Percentiles rank a stretch among this genome's conserved stretches.
phyloP scores from a whole-genome alignment of 2,888 invertebrate species.

The Ornithoptera alexandrae region DNA sequence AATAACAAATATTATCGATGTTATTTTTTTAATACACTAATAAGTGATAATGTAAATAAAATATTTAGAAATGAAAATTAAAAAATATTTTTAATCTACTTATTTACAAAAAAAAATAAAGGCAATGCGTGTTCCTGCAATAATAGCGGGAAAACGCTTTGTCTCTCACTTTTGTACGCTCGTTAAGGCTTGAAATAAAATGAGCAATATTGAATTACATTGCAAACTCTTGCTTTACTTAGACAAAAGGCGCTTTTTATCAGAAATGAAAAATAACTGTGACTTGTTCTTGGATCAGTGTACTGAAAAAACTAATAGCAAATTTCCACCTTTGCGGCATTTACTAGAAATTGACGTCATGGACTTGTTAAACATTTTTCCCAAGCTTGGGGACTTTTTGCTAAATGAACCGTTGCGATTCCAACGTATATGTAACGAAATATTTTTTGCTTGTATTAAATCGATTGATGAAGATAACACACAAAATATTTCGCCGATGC shows the following conservation, averaged over 20 bases:
- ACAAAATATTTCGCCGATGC: slow-evolving; percentile 45
- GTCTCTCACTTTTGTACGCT: not conserved
- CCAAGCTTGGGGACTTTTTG: slow-evolving; percentile 52
- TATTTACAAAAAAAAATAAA: too few species aligned
- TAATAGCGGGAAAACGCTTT: slow-evolving; percentile 21
- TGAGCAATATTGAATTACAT: slow-evolving; percentile 48
- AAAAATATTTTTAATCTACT: slow-evolving; percentile 3
- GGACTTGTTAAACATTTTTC: slow-evolving; percentile 53
- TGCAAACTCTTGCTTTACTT: slow-evolving; percentile 63
- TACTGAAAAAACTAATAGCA: slow-evolving; percentile 46
- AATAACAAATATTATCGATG: too few species aligned
- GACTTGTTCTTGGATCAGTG: slow-evolving; percentile 49
- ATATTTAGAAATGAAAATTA: not conserved
- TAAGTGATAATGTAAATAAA: too few species aligned
- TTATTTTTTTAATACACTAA: too few species aligned
- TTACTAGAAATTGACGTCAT: slow-evolving; percentile 61
- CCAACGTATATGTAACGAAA: slow-evolving; percentile 52
- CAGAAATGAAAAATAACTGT: slow-evolving; percentile 52
- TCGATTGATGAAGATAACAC: slow-evolving; percentile 42
- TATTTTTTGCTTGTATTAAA: slow-evolving; percentile 59
- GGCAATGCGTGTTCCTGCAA: not conserved
- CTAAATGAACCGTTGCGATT: slow-evolving; percentile 60
- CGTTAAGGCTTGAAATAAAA: slow-evolving; percentile 13
- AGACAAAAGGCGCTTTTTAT: slow-evolving; percentile 54
- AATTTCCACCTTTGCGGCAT: slow-evolving; percentile 62